Percentiles rank a stretch among this genome's conserved stretches.
These are phyloP conservation scores for Anastrepha ludens DNA, from an alignment of 1,140 invertebrate species.

Conservation along the genomic window DNA sequence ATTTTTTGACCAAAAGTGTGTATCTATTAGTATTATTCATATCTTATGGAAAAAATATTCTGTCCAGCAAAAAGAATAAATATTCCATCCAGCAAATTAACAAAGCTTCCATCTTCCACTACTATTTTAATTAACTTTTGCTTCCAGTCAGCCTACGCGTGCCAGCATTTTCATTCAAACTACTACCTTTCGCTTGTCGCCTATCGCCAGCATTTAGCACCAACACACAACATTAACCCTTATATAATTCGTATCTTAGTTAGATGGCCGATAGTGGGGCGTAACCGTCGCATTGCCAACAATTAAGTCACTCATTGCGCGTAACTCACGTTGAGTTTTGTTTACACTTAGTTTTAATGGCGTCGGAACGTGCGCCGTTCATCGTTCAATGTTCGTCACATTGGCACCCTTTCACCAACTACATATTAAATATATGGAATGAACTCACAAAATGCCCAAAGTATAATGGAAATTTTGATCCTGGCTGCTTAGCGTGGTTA, in stretches of 20 bases:
- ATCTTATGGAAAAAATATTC: too few species aligned
- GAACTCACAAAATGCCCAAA: too few species aligned
- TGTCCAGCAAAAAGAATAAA: too few species aligned
- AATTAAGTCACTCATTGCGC: background rate
- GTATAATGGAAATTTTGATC: conserved; percentile 25
- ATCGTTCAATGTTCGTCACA: background rate
- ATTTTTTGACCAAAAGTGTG: too few species aligned
- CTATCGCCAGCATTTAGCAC: conserved; percentile 6
- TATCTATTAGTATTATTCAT: too few species aligned
- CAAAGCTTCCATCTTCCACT: too few species aligned
- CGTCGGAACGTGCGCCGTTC: background rate
- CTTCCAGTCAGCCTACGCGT: background rate
- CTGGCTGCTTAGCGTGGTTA: conserved; percentile 7
- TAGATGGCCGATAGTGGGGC: background rate
- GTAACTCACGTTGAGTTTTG: background rate
- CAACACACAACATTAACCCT: conserved; percentile 1
- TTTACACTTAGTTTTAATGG: conserved; percentile 32
- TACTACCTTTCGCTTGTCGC: background rate
- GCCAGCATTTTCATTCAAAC: background rate
- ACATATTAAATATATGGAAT: background rate
- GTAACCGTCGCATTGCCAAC: conserved; percentile 12
- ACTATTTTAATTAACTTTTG: background rate
- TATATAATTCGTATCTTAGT: background rate
- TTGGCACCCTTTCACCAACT: conserved; percentile 31
- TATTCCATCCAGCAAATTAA: too few species aligned